These are phyloP conservation scores for Pollenia angustigena DNA, from an alignment of 2,888 invertebrate species.

Conservation along the genomic window DNA sequence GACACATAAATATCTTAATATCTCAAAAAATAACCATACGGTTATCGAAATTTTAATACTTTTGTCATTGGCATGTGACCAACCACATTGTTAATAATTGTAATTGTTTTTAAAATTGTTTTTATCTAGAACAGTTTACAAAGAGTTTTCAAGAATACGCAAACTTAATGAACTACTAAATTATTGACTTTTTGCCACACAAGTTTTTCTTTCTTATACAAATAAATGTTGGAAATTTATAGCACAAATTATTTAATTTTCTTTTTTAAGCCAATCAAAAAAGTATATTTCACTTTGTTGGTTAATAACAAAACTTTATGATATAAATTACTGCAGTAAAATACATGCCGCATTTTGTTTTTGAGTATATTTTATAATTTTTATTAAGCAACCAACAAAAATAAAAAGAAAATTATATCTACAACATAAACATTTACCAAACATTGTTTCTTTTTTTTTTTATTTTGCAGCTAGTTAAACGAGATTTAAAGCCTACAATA, in stretches of 20 bases:
- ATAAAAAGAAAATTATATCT: not conserved
- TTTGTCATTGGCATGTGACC: too few species aligned
- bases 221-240: not conserved
- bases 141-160: too few species aligned
- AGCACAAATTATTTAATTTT: constrained; percentile 25
- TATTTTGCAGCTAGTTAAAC: constrained; percentile 67
- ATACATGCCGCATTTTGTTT: constrained; percentile 48
- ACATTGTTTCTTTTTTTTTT: constrained; percentile 45
- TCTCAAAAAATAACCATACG: too few species aligned
- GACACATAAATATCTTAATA: too few species aligned
- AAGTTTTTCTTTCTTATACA: not conserved
- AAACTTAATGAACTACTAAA: too few species aligned
- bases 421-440: constrained; percentile 51
- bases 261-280: constrained; percentile 34
- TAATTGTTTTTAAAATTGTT: too few species aligned
- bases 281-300: constrained; percentile 47
- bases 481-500: constrained; percentile 71
- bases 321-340: constrained; percentile 65
- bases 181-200: too few species aligned
- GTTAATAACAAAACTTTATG: constrained; percentile 60
- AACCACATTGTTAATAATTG: too few species aligned
- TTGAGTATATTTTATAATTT: constrained; percentile 51
- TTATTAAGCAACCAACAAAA: not conserved
- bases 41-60: too few species aligned
- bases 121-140: too few species aligned